Conservation (phyloP, 64 coral and sea anemone genomes). For the Dendronephthya gigantea region DNA sequence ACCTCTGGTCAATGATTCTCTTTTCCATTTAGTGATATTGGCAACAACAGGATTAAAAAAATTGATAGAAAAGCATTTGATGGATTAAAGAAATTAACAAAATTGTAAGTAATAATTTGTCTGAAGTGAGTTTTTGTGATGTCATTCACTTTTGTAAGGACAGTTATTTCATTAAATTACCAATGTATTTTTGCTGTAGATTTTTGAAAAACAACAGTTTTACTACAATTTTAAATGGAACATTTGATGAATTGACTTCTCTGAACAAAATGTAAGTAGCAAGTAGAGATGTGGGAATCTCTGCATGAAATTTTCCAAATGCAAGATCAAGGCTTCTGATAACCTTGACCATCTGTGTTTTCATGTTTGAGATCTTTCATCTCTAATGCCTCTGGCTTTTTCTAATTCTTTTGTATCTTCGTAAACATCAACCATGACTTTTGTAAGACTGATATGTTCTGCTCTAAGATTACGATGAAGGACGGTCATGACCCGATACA, state of each 20-base stretch:
- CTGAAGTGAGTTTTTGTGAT: no score
- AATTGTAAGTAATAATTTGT: background rate
- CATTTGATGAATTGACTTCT: background rate
- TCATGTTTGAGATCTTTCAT: background rate
- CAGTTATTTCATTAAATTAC: no score
- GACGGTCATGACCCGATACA: background rate
- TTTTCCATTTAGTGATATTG: background rate
- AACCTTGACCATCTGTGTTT: background rate
- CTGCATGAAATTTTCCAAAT: background rate
- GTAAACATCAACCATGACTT: background rate
- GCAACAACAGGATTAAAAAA: background rate
- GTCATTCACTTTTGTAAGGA: no score
- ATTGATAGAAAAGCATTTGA: background rate
- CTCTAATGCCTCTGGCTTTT: background rate
- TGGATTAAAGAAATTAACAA: background rate
- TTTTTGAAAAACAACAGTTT: slow-evolving; percentile 1
- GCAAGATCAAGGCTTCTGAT: background rate
- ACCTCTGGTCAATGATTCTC: background rate
- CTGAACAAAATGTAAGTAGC: background rate
- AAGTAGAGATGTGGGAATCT: background rate
- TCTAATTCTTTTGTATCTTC: background rate
- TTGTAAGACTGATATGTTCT: slow-evolving; percentile 5
- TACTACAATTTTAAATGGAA: background rate
- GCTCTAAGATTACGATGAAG: background rate
- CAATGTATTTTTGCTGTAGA: background rate